Base-by-base conservation (phyloP, 2,113 vertebrate species). In the Myrmophylax atrothorax region DNA sequence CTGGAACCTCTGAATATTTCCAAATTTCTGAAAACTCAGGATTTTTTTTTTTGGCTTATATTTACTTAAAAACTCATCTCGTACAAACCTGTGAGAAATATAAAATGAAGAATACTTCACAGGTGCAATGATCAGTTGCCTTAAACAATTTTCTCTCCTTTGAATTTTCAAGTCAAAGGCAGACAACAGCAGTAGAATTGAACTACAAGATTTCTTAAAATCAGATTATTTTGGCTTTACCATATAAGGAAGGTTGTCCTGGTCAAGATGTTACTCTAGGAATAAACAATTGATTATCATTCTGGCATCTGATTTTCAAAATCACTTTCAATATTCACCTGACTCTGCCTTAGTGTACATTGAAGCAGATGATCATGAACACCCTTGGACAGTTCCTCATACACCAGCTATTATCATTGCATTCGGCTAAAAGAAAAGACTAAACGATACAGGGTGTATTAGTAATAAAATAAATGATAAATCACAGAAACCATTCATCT, bases 71-170 rank as follows among this genome's bases (percentile, higher is more conserved):
- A 79, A 0, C 1, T 0, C 75, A 4, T 33, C 14, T 79, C 4
- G 56, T 20, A 8, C 18, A 58, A 3, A 14, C 28, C 22, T 37
- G 4, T 37, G 16, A 79, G 35, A 87, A 82, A 89, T 4, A 53
- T 12, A 73, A 68, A 44, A 72, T 24, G 15, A 37, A 70, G 0
- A 86, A 18, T 55, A 28, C 4, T 60, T 87, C 10, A 40, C 5
- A 44, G 23, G 38, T 35, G 33, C 49, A 77, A 38, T 0, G 0
- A 46, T 31, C 2, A 0, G 3, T 68, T 84, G 7, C 23, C 68
- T 87, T 14, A 53, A 75, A 47, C 3, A 0, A 53, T 64, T 90
- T 84, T 87, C 1, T 90, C 14, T 52, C 10, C 26, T 56, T 79
- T 35, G 46, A 9, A 63, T 73, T 87, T 87, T 77, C 50, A 66